Evolutionary conservation across 2,888 invertebrate species (phyloP), one percentile per base, ranked within the genome.

Genomic region (Syrista parreyssii): DNA sequence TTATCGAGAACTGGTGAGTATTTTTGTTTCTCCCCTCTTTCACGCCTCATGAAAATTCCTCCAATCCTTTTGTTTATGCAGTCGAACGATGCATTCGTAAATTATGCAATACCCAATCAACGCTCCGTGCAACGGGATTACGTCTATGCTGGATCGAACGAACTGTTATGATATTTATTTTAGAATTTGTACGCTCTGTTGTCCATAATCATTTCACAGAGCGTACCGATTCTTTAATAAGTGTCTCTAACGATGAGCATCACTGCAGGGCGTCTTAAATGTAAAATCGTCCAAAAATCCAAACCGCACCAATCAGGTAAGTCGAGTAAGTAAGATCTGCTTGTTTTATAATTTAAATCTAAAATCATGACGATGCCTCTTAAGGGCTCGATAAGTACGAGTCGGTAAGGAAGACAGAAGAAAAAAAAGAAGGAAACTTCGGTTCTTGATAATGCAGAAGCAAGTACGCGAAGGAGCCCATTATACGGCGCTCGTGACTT

Each of bases 121-220:
- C 40, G 40, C 40, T 23, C 23, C 23, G 0, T 55, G 40, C 40
- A 23, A 55, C 23, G 23, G 6, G 23, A 55, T 2, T 55, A 23
- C 40, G 23, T 23, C 40, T 15, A 23, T 55, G 23, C 23, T 6
- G 40, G 40, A 55, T 55, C 40, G 4, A 55, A 82, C 80, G 84
- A 82, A 85, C 81, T 88, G 88, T 89, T 88, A 85, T 82, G 89
- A 89, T 90, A 91, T 92, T 91, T 89, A 92, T 91, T 92, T 92
- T 92, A 92, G 92, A 92, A 92, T 92, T 92, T 92, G 92, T 92
- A 92, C 92, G 92, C 92, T 92, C 92, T 92, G 92, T 91, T 91
- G 92, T 92, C 90, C 88, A 82, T 84, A 88, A 86, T 81, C 86
- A 91, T 91, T 89, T 92, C 92, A 92, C 92, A 92, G 92, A 92